These are phyloP conservation scores for Lithobates sylvaticus DNA, from an alignment of 2,797 vertebrate genomes.

Conservation along the genomic window DNA sequence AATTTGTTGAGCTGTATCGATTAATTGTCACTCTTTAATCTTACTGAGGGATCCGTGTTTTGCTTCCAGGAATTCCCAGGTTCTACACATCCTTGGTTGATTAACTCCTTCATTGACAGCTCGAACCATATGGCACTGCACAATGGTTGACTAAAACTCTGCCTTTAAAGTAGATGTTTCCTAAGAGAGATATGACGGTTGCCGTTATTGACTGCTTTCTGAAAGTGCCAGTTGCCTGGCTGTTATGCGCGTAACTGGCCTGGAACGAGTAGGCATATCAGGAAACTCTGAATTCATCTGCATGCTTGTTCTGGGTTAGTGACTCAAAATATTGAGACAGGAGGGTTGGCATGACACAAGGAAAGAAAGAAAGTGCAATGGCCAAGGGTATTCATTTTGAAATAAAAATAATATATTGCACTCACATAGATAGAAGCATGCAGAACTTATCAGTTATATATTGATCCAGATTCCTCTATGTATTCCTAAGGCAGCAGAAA, in stretches of 20 bases:
- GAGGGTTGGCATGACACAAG: neutral
- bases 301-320: neutral
- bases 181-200: neutral
- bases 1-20: conserved; percentile 92
- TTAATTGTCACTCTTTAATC: conserved; percentile 95
- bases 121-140: neutral
- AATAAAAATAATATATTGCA: neutral
- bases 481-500: too few relatives aligned
- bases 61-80: conserved; percentile 73
- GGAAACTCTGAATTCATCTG: neutral
- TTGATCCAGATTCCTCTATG: too few relatives aligned
- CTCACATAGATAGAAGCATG: too few relatives aligned
- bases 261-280: too few relatives aligned
- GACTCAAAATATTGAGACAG: too few relatives aligned
- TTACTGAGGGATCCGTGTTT: conserved; percentile 85
- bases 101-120: conserved; percentile 47
- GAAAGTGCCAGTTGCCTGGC: too few relatives aligned
- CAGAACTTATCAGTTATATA: too few relatives aligned
- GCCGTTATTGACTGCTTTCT: too few relatives aligned
- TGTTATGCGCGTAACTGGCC: too few relatives aligned
- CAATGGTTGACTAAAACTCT: neutral
- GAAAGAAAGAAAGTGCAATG: neutral
- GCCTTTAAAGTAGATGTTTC: neutral
- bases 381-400: neutral
- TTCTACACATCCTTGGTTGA: conserved; percentile 47